phyloP scores from a whole-genome alignment of 2,888 invertebrate species.

The Xylophagus ater region DNA sequence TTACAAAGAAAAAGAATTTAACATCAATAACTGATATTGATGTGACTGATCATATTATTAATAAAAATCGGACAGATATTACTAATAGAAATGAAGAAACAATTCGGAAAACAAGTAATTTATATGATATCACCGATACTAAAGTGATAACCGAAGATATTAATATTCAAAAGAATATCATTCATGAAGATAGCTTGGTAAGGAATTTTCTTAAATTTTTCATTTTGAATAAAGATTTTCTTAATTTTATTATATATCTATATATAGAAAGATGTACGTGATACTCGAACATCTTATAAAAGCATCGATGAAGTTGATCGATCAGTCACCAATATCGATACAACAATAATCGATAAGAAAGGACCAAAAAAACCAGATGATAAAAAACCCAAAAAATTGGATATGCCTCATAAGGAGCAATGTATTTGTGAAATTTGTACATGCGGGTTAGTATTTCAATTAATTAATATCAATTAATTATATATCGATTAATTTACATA shows the following conservation, averaged over 20 bases:
- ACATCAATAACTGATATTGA: conserved; percentile 12
- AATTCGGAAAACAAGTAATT: neutral
- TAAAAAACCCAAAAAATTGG: conserved; percentile 23
- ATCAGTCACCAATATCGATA: conserved; percentile 24
- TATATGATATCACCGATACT: conserved; percentile 7
- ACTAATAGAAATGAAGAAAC: conserved; percentile 5
- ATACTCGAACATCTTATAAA: conserved; percentile 34
- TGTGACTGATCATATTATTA: conserved; percentile 8
- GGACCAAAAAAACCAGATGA: conserved; percentile 22
- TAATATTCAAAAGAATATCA: conserved; percentile 2
- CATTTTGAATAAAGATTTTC: neutral
- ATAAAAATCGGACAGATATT: conserved; percentile 10
- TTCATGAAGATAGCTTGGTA: neutral
- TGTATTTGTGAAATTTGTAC: conserved; percentile 86
- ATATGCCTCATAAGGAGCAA: conserved; percentile 54
- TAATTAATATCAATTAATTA: neutral
- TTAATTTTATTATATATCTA: neutral
- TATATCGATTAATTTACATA: conserved; percentile 1
- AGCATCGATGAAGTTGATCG: conserved; percentile 19
- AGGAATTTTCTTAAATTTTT: neutral
- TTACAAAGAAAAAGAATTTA: conserved; percentile 13
- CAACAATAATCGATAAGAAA: conserved; percentile 43
- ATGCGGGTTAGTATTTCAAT: conserved; percentile 62
- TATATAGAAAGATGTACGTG: conserved; percentile 8
- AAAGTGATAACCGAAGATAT: conserved; percentile 6